phyloP scores from a whole-genome alignment of 2,888 invertebrate genomes.

The Diadegma fenestrale region DNA sequence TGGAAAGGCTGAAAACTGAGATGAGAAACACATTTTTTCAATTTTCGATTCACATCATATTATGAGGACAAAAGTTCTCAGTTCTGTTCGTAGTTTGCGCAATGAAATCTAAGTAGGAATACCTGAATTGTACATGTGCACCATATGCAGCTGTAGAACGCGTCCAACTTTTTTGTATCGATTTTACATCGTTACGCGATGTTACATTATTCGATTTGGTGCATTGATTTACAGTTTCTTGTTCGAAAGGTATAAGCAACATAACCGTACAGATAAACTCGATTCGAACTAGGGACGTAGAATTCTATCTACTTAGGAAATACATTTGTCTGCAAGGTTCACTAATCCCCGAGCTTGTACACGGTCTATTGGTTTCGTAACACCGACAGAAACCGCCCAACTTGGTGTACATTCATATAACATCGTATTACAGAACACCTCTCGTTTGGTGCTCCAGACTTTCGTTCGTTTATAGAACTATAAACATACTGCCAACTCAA shows the following conservation, averaged over 20 bases:
- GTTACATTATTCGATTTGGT: slow-evolving; percentile 7
- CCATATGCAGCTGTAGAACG: not conserved
- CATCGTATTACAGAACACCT: slow-evolving; percentile 34
- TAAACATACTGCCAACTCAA: slow-evolving; percentile 15
- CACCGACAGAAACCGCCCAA: not conserved
- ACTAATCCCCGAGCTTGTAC: slow-evolving; percentile 26
- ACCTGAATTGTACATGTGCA: not conserved
- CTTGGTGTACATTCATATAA: slow-evolving; percentile 15
- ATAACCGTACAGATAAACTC: slow-evolving; percentile 32
- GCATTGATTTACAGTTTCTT: slow-evolving; percentile 1
- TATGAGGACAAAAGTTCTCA: not conserved
- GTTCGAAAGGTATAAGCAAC: slow-evolving; percentile 15
- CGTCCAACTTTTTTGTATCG: not conserved
- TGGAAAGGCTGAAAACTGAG: not conserved
- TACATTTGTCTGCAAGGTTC: slow-evolving; percentile 25
- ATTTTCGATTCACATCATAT: not conserved
- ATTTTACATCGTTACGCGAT: not conserved
- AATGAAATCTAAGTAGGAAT: not conserved
- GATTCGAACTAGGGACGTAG: slow-evolving; percentile 49
- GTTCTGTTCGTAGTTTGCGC: not conserved
- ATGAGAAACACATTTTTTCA: not conserved
- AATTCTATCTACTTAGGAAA: slow-evolving; percentile 41
- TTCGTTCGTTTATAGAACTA: not conserved
- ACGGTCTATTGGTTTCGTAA: slow-evolving; percentile 16
- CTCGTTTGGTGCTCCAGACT: not conserved